Evolutionary conservation across 2,797 vertebrate genomes (phyloP).

Genomic region (Neostethus bicornis): DNA sequence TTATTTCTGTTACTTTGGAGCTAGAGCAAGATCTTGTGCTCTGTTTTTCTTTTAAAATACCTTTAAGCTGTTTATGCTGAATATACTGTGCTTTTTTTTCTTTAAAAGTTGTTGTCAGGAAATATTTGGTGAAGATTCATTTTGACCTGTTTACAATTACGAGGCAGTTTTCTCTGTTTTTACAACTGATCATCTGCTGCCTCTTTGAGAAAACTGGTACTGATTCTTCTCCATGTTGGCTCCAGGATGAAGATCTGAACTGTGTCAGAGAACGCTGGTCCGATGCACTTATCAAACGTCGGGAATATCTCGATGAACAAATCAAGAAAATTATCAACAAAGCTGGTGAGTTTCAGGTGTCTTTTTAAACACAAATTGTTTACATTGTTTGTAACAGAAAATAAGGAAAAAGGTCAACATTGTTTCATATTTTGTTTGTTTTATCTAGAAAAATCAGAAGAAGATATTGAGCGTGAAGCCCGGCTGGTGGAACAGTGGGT

Average conservation of each 20-base stretch:
- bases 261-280: conserved; percentile 95
- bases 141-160: no score
- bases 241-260: conserved; percentile 96
- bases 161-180: conserved; percentile 20
- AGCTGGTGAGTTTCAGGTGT: conserved; percentile 76
- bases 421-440: not conserved
- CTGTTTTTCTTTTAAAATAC: not conserved
- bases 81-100: conserved; percentile 19
- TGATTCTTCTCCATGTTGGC: conserved; percentile 42
- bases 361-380: no score
- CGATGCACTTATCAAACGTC: conserved; percentile 93
- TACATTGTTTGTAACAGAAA: no score
- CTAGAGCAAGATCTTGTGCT: conserved; percentile 4
- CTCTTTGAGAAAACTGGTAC: conserved; percentile 14
- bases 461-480: conserved; percentile 92
- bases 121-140: conserved; percentile 6
- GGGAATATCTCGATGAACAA: conserved; percentile 96
- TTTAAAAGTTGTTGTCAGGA: conserved; percentile 26
- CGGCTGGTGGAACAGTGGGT: conserved; percentile 98
- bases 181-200: conserved; percentile 8
- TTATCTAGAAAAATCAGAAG: conserved; percentile 89
- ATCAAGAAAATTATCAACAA: conserved; percentile 98
- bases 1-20: conserved; percentile 18
- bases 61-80: conserved; percentile 4
- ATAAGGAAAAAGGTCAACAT: no score